A percentile compares a stretch with the other conserved stretches of the same genome.
Evolutionary conservation across 2,797 vertebrate species (phyloP).

Genomic region (Pristis pectinata): DNA sequence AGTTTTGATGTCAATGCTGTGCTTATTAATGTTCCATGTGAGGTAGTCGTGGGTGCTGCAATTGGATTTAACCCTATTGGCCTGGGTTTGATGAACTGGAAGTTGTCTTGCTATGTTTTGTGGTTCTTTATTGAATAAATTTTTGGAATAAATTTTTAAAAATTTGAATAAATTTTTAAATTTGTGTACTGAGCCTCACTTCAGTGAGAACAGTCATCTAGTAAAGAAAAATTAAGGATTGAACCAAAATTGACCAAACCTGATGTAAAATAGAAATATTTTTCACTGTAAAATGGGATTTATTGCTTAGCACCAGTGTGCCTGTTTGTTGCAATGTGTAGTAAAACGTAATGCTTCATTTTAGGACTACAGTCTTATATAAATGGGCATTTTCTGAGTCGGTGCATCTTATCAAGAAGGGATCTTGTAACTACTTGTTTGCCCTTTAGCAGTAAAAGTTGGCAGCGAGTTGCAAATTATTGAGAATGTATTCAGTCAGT

Average conservation of each 20-base stretch:
- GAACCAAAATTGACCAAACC: neutral
- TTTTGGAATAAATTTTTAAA: neutral
- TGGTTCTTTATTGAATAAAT: neutral
- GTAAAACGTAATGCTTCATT: neutral
- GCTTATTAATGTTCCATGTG: too few relatives aligned
- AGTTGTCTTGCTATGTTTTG: neutral
- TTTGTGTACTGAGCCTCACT: neutral
- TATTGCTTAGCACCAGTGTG: neutral
- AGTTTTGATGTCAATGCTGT: too few relatives aligned
- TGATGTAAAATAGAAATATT: neutral
- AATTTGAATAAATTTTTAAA: too few relatives aligned
- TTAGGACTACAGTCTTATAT: neutral
- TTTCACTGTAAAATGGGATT: neutral
- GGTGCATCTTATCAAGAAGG: neutral
- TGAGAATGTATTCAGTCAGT: neutral
- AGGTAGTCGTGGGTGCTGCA: too few relatives aligned
- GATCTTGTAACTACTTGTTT: slow-evolving; percentile 4
- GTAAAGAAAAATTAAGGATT: neutral
- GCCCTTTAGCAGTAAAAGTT: neutral
- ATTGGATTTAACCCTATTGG: too few relatives aligned
- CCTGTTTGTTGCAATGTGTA: neutral
- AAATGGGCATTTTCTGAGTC: neutral
- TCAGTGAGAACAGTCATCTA: neutral
- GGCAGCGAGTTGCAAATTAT: neutral
- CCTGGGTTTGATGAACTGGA: neutral